phyloP scores from a whole-genome alignment of 2,113 vertebrate species.

The Stercorarius parasiticus region DNA sequence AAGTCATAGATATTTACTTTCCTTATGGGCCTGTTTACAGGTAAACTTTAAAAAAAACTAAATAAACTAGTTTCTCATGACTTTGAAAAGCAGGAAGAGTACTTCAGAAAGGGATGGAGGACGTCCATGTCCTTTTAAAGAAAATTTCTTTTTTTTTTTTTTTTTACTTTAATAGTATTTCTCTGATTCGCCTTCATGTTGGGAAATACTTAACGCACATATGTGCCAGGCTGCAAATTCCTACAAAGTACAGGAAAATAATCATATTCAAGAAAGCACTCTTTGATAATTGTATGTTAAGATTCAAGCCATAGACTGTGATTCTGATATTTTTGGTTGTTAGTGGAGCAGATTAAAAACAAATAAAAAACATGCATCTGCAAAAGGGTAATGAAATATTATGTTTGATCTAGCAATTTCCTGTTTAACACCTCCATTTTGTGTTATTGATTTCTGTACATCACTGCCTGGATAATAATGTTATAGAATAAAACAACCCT shows the following conservation, averaged over 20 bases:
- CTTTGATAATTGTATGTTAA: conserved; percentile 21
- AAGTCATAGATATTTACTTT: neutral
- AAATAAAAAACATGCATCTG: conserved; percentile 28
- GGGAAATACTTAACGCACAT: neutral
- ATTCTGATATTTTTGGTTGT: conserved; percentile 27
- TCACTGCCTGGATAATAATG: neutral
- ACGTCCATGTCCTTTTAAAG: neutral
- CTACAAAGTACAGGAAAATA: neutral
- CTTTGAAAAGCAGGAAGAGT: neutral
- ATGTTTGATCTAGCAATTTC: conserved; percentile 34
- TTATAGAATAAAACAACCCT: neutral
- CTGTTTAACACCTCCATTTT: conserved; percentile 19
- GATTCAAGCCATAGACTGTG: neutral
- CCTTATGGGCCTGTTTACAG: neutral
- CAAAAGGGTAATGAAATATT: conserved; percentile 38
- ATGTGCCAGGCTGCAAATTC: neutral
- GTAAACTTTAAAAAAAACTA: neutral
- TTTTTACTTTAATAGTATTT: neutral
- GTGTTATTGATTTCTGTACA: conserved; percentile 15
- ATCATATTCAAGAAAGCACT: neutral
- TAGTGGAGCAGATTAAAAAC: conserved; percentile 42
- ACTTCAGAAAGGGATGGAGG: neutral
- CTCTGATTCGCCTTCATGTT: neutral
- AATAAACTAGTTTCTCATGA: neutral
- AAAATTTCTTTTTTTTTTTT: neutral